Conservation (phyloP, 2,888 invertebrate species). For the Leucophenga maculata region DNA sequence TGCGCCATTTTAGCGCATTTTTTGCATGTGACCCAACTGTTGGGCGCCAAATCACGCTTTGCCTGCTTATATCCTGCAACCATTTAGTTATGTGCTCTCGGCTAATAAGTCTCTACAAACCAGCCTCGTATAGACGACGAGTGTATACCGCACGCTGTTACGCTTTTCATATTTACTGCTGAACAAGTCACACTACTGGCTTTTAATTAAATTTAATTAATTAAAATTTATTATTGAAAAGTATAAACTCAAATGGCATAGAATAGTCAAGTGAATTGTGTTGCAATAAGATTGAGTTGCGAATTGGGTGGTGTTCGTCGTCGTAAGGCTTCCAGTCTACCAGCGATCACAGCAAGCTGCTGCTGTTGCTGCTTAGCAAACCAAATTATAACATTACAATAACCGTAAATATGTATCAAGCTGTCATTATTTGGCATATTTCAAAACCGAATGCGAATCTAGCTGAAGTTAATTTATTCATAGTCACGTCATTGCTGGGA, state of each 20-base stretch:
- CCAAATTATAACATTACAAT: constrained; percentile 22
- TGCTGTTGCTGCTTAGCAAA: background rate
- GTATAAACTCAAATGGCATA: too few relatives aligned
- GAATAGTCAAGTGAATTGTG: too few relatives aligned
- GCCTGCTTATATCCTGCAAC: too few relatives aligned
- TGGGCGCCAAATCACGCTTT: too few relatives aligned
- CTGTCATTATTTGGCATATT: constrained; percentile 17
- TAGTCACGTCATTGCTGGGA: constrained; percentile 58
- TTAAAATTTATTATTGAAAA: constrained; percentile 56
- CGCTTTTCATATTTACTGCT: constrained; percentile 8
- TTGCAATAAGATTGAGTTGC: too few relatives aligned
- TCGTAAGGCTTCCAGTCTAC: too few relatives aligned
- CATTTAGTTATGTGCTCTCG: too few relatives aligned
- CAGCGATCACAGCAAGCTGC: too few relatives aligned
- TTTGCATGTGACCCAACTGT: too few relatives aligned
- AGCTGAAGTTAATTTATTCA: constrained; percentile 62
- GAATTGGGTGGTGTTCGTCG: too few relatives aligned
- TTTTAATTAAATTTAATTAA: constrained; percentile 64
- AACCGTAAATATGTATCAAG: constrained; percentile 20
- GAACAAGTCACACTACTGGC: constrained; percentile 7
- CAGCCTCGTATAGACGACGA: background rate
- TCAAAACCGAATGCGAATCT: constrained; percentile 21
- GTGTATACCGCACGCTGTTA: background rate
- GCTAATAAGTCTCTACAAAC: constrained; percentile 38
- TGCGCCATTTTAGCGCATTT: too few relatives aligned